Percentiles rank a stretch among this genome's conserved stretches.
These are phyloP conservation scores for Augochlora pura DNA, from an alignment of 1,140 invertebrate genomes.

Conservation along the genomic window DNA sequence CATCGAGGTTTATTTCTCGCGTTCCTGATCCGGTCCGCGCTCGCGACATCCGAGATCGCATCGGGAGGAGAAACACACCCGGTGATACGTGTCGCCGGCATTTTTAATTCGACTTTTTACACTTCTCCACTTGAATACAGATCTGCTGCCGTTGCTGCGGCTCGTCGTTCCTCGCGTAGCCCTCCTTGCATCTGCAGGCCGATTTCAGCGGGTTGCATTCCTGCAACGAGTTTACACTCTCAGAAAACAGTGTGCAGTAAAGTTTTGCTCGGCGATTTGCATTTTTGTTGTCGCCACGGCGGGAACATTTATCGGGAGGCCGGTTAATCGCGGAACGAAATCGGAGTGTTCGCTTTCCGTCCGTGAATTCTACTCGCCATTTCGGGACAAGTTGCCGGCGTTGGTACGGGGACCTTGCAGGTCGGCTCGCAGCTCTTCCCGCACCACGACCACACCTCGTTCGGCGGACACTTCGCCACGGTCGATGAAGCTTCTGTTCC, in stretches of 20 bases:
- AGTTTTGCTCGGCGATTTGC: too few species aligned
- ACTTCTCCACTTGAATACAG: not conserved
- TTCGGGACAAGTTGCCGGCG: not conserved
- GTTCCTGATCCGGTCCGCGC: too few species aligned
- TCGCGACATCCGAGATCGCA: too few species aligned
- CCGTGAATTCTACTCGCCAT: not conserved
- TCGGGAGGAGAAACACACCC: too few species aligned
- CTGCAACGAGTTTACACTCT: not conserved
- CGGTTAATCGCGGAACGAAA: too few species aligned
- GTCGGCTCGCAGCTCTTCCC: conserved; percentile 1
- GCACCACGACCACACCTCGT: not conserved
- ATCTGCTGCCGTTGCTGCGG: too few species aligned
- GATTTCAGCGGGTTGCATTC: not conserved
- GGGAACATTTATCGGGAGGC: too few species aligned
- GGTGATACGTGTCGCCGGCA: too few species aligned
- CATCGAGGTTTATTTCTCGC: too few species aligned
- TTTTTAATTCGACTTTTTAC: not conserved
- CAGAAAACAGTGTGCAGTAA: too few species aligned
- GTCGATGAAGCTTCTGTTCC: not conserved
- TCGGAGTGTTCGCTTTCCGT: too few species aligned
- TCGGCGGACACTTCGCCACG: not conserved
- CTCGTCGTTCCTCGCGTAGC: not conserved
- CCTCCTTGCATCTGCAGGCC: not conserved
- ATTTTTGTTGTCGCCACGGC: too few species aligned
- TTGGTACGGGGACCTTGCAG: not conserved